phyloP scores from a whole-genome alignment of 1,140 invertebrate species.

The Spodoptera frugiperda region DNA sequence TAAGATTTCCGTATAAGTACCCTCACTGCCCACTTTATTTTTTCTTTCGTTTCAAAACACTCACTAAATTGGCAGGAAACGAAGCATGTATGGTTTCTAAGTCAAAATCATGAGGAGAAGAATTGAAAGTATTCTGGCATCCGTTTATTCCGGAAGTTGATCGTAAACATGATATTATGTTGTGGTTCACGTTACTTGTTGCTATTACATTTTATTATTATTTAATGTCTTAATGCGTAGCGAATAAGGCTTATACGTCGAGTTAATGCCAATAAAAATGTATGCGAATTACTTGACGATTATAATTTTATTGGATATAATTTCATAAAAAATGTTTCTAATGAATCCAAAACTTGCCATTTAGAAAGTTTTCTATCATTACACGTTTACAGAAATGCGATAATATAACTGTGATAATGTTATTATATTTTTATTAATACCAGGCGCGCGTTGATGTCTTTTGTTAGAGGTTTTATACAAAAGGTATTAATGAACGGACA shows the following conservation, averaged over 20 bases:
- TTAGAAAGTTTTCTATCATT: no score
- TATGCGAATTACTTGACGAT: constrained; percentile 12
- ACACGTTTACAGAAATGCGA: no score
- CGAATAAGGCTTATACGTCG: constrained; percentile 5
- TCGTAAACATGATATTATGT: constrained; percentile 39
- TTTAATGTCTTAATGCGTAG: constrained; percentile 33
- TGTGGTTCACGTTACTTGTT: constrained; percentile 23
- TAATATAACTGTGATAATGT: no score
- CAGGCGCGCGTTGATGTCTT: constrained; percentile 7
- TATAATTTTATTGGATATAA: background rate
- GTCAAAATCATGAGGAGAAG: constrained; percentile 19
- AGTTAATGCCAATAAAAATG: constrained; percentile 11
- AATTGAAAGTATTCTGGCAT: constrained; percentile 36
- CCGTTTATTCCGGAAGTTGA: constrained; percentile 38
- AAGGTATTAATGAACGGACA: no score
- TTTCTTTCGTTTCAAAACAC: background rate
- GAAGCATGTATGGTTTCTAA: constrained; percentile 5
- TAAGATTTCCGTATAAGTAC: background rate
- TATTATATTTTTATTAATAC: no score
- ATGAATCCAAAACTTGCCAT: no score
- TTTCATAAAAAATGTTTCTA: no score
- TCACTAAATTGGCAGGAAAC: constrained; percentile 7
- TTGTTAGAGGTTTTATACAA: background rate
- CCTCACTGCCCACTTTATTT: background rate
- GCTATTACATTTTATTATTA: constrained; percentile 27